A percentile compares a stretch with the other conserved stretches of the same genome.
These are phyloP conservation scores for Chironomus tepperi DNA, from an alignment of 1,140 invertebrate species.

Conservation along the genomic window DNA sequence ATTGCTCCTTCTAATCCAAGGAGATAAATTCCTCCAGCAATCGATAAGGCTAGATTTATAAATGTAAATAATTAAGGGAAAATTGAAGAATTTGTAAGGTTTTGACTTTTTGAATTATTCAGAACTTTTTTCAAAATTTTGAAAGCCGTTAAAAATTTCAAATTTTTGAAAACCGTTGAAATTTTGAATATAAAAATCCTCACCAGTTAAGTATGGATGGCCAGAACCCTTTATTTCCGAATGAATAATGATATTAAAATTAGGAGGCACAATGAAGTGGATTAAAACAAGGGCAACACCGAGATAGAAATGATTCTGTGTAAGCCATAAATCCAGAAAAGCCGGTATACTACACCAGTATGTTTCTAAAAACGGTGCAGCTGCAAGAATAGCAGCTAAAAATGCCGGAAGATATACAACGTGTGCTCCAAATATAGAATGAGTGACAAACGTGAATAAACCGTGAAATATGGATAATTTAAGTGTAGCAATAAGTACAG, in stretches of 20 bases:
- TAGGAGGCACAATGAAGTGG: constrained; percentile 81
- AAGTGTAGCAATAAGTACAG: constrained; percentile 87
- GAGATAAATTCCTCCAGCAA: constrained; percentile 97
- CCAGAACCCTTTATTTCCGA: constrained; percentile 96
- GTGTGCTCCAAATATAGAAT: constrained; percentile 89
- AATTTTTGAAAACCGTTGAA: too few species aligned
- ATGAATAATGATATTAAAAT: constrained; percentile 92
- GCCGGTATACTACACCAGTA: constrained; percentile 93
- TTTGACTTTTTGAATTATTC: too few species aligned
- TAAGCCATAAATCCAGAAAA: constrained; percentile 87
- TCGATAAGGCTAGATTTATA: constrained; percentile 63
- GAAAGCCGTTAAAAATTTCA: too few species aligned
- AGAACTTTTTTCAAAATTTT: too few species aligned
- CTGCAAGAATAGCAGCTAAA: constrained; percentile 83
- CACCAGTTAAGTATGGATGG: constrained; percentile 86
- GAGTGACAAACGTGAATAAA: constrained; percentile 95
- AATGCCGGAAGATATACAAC: constrained; percentile 92
- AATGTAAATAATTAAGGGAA: too few species aligned
- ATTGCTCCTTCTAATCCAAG: constrained; percentile 93
- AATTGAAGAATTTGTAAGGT: too few species aligned
- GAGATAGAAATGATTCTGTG: constrained; percentile 66
- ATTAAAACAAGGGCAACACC: constrained; percentile 68
- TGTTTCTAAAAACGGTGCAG: constrained; percentile 87
- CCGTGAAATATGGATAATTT: constrained; percentile 97
- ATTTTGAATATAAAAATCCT: too few species aligned